Conservation (phyloP, 2,113 vertebrate species). For the Chrysemys picta region DNA sequence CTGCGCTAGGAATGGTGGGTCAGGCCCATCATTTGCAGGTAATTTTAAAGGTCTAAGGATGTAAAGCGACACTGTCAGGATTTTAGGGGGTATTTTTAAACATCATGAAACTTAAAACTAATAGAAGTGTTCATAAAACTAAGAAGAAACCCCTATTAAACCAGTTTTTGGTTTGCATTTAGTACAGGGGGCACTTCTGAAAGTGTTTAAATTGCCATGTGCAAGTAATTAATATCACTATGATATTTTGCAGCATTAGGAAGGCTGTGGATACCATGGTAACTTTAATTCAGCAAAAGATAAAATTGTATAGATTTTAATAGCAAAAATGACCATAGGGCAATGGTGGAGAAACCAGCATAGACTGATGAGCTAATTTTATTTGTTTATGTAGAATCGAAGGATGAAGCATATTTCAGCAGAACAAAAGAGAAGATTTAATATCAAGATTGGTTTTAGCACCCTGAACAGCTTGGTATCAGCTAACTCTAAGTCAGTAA, state of each 20-base stretch:
- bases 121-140: background rate
- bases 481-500: conserved; percentile 85
- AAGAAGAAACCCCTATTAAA: background rate
- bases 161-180: background rate
- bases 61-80: background rate
- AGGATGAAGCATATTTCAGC: conserved; percentile 91
- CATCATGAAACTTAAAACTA: background rate
- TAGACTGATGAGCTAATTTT: background rate
- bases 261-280: background rate
- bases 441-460: conserved; percentile 92
- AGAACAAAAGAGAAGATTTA: conserved; percentile 94
- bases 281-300: background rate
- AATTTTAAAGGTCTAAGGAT: background rate
- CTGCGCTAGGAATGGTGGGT: background rate
- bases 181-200: background rate
- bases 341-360: background rate
- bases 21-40: background rate
- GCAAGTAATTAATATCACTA: background rate
- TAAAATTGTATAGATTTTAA: background rate
- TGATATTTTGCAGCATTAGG: background rate
- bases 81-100: background rate
- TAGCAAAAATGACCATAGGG: background rate
- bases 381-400: conserved; percentile 80
- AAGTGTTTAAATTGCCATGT: background rate
- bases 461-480: conserved; percentile 90